These are phyloP conservation scores for Neomicropteryx cornuta DNA, from an alignment of 1,140 invertebrate species.

Conservation along the genomic window DNA sequence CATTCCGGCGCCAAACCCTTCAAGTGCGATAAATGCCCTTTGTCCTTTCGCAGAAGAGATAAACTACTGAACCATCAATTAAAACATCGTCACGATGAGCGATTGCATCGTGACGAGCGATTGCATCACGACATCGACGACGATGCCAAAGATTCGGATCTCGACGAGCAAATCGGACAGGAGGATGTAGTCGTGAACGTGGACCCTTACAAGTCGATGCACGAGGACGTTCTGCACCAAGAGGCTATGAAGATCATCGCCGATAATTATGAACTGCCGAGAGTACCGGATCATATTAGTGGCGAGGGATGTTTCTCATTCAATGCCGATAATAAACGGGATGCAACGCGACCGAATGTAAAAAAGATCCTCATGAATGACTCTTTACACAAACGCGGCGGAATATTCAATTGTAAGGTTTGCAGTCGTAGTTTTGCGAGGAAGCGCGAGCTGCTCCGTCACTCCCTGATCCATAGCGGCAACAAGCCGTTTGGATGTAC, in stretches of 20 bases:
- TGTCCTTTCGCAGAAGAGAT: constrained; percentile 52
- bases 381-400: constrained; percentile 34
- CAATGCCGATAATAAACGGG: constrained; percentile 26
- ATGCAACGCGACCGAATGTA: constrained; percentile 12
- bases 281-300: constrained; percentile 39
- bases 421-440: constrained; percentile 51
- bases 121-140: constrained; percentile 7
- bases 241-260: constrained; percentile 10
- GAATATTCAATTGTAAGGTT: constrained; percentile 41
- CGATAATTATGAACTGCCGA: constrained; percentile 28
- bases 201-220: constrained; percentile 38
- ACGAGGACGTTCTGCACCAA: constrained; percentile 9
- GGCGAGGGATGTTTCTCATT: constrained; percentile 35
- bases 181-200: constrained; percentile 43
- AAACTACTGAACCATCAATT: constrained; percentile 49
- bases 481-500: constrained; percentile 48
- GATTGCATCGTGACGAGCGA: not conserved
- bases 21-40: constrained; percentile 52
- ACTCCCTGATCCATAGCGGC: constrained; percentile 46
- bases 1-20: constrained; percentile 62
- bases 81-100: constrained; percentile 38
- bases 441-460: constrained; percentile 51
- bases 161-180: constrained; percentile 21
- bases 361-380: constrained; percentile 15
- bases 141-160: constrained; percentile 15